Evolutionary conservation across 2,113 vertebrate genomes (phyloP).

Genomic region (Parus major): DNA sequence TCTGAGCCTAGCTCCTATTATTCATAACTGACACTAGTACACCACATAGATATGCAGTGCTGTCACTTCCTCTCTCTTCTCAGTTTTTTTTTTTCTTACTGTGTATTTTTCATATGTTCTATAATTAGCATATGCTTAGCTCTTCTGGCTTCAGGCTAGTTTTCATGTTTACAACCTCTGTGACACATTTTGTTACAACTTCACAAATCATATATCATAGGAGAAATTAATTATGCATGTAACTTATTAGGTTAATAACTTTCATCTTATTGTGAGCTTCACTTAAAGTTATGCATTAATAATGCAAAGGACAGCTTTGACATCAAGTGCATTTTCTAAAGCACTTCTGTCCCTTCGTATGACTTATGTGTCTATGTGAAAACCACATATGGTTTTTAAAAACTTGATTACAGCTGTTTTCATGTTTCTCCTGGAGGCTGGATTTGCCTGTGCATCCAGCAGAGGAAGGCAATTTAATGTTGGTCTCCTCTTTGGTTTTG

Average conservation of each 20-base stretch:
- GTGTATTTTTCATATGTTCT: conserved; percentile 10
- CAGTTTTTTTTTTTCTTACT: background rate
- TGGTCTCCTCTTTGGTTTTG: background rate
- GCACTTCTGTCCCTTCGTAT: background rate
- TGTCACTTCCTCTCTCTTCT: background rate
- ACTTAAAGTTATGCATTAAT: conserved; percentile 7
- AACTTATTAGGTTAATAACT: conserved; percentile 47
- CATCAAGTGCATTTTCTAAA: background rate
- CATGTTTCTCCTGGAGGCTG: background rate
- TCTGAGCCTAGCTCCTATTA: background rate
- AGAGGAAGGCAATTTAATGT: background rate
- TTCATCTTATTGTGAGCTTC: conserved; percentile 1
- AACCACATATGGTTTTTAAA: background rate
- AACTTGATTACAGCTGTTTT: background rate
- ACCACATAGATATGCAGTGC: background rate
- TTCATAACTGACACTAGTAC: background rate
- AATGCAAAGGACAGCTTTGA: conserved; percentile 29
- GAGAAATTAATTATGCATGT: conserved; percentile 55
- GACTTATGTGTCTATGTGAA: background rate
- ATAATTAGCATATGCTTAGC: conserved; percentile 15
- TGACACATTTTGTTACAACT: conserved; percentile 29
- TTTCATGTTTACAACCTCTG: conserved; percentile 34
- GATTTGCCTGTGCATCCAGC: background rate
- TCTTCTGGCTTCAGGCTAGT: conserved; percentile 51
- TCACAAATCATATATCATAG: conserved; percentile 24